Evolutionary conservation across 2,797 vertebrate species (phyloP), one percentile per base, ranked within the genome.

Genomic region (Choloepus didactylus): DNA sequence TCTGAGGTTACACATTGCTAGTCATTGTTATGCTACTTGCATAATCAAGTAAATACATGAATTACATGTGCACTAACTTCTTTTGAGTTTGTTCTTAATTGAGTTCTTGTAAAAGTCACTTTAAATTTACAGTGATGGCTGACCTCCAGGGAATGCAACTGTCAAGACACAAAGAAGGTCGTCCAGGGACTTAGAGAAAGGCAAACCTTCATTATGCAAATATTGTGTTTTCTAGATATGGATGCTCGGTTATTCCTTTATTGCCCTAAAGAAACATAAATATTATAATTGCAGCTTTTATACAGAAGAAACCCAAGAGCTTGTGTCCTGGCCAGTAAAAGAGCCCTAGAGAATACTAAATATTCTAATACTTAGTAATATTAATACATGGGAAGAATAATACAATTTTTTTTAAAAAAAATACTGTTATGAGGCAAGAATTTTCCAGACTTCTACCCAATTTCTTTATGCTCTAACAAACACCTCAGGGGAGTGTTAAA

Each of bases 111-210:
- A 96, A 95, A 95, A 93, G 87, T 97, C 93, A 95, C 76, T 96
- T 95, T 96, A 96, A 95, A 95, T 97, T 97, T 96, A 85, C 96
- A 87, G 89, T 95, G 93, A 96, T 93, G 80, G 77, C 89, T 96
- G 95, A 93, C 94, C 83, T 93, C 92, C 72, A 92, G 89, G 85
- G 66, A 96, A 94, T 75, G n/a, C 62, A 81, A 91, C 83, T 96
- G 72, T 96, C 72, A 86, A 84, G 89, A 94, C 72, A 88, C 93
- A 94, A 91, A 92, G 67, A 91, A 87, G 76, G 31, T 82, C 92
- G 27, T 49, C 62, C 64, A 56, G 91, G 44, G 56, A 94, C 70
- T 87, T 38, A 92, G 44, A 86, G 67, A 95, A 92, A 94, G 79
- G 91, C 76, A 94, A 89, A 49, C 16, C 46, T 95, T 97, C 89